These are phyloP conservation scores for Thelaira solivaga DNA, from an alignment of 2,888 invertebrate genomes.

Conservation along the genomic window DNA sequence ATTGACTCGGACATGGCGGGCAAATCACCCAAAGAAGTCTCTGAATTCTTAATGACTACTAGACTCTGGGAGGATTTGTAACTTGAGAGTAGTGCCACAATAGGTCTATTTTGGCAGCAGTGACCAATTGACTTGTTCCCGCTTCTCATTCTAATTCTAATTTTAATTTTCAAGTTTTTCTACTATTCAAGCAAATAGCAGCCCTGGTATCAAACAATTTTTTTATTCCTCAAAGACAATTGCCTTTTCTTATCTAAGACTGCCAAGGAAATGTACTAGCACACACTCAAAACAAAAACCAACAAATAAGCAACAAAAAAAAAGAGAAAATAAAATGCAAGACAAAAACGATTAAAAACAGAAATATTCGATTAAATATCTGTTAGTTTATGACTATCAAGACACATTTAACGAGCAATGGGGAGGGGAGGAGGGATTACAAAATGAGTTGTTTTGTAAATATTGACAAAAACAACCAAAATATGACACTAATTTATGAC, in stretches of 20 bases:
- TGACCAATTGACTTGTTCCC: background rate
- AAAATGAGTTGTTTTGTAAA: background rate
- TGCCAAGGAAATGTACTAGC: constrained; percentile 14
- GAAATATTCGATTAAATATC: constrained; percentile 42
- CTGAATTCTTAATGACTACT: too few relatives aligned
- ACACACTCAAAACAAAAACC: background rate
- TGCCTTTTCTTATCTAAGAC: constrained; percentile 21
- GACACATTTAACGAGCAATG: constrained; percentile 79
- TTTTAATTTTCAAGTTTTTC: background rate
- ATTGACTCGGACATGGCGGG: too few relatives aligned
- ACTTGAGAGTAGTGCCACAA: too few relatives aligned
- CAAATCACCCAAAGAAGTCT: too few relatives aligned
- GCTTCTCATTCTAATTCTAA: too few relatives aligned
- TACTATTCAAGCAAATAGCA: constrained; percentile 5
- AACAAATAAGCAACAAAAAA: background rate
- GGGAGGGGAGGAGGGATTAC: constrained; percentile 78
- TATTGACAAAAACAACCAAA: constrained; percentile 17
- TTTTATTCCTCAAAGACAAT: constrained; percentile 52
- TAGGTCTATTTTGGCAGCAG: too few relatives aligned
- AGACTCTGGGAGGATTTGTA: too few relatives aligned
- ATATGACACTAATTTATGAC: constrained; percentile 10
- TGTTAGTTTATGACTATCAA: constrained; percentile 84
- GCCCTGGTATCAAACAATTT: background rate
- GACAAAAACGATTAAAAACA: constrained; percentile 58
- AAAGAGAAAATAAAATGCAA: constrained; percentile 3